Evolutionary conservation across 2,797 vertebrate species (phyloP).

Genomic region (Megalops cyprinoides): DNA sequence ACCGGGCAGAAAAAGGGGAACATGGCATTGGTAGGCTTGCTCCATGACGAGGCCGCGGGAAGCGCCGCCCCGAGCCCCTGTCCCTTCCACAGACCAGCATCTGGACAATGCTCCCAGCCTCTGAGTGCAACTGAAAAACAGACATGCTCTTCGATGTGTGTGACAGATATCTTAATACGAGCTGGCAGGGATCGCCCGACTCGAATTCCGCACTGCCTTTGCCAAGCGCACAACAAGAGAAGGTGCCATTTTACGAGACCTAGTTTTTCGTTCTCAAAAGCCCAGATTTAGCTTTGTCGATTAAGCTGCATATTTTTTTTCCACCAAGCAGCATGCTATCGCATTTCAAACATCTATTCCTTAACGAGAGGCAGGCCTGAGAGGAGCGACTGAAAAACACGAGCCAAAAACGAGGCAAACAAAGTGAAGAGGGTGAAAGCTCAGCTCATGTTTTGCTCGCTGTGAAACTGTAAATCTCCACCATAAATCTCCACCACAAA

Average conservation of each 20-base stretch:
- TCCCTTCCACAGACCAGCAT: neutral
- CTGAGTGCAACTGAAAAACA: neutral
- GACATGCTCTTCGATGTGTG: too few species aligned
- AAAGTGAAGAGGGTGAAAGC: neutral
- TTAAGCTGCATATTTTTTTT: neutral
- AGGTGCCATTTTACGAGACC: neutral
- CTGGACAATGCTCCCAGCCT: neutral
- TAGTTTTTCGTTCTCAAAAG: neutral
- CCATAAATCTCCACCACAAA: conserved; percentile 23
- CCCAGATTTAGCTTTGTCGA: neutral
- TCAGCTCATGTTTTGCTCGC: conserved; percentile 11
- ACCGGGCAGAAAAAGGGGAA: conserved; percentile 5
- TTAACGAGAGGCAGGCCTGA: neutral
- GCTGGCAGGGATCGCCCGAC: neutral
- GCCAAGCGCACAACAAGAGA: neutral
- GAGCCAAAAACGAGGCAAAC: conserved; percentile 6
- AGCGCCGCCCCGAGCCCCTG: too few species aligned
- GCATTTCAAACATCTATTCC: neutral
- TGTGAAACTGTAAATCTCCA: conserved; percentile 9
- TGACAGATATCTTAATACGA: neutral
- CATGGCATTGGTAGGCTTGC: too few species aligned
- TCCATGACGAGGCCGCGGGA: too few species aligned
- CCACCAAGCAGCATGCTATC: neutral
- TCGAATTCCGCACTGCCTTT: neutral
- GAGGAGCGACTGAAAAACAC: neutral